Conservation (phyloP, 2,888 invertebrate species). For the Stenchaetothrips biformis region DNA sequence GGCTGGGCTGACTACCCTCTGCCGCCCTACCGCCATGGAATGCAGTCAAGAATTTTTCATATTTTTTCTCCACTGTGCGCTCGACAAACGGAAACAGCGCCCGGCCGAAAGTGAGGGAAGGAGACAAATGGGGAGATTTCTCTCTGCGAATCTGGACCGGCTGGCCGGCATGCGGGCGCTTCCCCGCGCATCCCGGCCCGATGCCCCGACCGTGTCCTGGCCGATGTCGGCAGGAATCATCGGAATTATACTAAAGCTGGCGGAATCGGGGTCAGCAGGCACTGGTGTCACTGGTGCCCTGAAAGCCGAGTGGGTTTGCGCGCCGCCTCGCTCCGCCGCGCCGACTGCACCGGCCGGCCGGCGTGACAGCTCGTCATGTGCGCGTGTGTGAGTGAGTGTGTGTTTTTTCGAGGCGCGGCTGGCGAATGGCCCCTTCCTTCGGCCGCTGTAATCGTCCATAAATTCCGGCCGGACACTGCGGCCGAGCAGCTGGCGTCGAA, state of each 20-base stretch:
- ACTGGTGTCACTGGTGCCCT: background rate
- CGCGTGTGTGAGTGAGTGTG: background rate
- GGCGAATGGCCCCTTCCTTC: background rate
- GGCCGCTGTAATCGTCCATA: background rate
- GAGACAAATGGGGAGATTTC: background rate
- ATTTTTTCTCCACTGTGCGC: no score
- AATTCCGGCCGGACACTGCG: background rate
- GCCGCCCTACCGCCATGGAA: no score
- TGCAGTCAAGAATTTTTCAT: no score
- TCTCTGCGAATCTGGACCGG: background rate
- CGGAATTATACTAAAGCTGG: background rate
- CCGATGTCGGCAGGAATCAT: background rate
- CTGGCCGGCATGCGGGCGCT: background rate
- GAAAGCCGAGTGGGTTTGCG: background rate
- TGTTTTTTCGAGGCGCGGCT: background rate
- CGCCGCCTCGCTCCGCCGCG: background rate
- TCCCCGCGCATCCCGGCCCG: background rate
- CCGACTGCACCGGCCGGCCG: background rate
- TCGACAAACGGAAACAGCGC: no score
- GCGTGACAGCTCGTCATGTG: background rate
- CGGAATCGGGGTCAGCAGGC: background rate
- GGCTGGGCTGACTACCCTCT: no score
- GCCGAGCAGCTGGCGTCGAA: background rate
- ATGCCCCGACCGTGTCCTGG: no score
- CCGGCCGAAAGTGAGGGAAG: no score